These are phyloP conservation scores for Microplitis manilae DNA, from an alignment of 2,888 invertebrate genomes.

Conservation along the genomic window DNA sequence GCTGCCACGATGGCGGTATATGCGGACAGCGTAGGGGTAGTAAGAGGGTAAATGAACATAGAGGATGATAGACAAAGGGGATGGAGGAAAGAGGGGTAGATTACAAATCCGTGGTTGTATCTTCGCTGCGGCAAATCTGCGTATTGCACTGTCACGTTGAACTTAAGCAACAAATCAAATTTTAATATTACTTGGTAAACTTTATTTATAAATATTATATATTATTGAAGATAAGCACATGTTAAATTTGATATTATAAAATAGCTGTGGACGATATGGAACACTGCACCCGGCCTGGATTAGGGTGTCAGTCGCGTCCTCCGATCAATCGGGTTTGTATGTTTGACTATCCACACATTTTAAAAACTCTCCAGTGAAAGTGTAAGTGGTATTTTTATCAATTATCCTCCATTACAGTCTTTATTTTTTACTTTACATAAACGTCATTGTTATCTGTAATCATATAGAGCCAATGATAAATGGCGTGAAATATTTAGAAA, in stretches of 20 bases:
- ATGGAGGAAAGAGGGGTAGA: slow-evolving; percentile 37
- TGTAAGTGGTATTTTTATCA: not conserved
- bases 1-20: slow-evolving; percentile 60
- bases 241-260: slow-evolving; percentile 12
- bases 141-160: slow-evolving; percentile 52
- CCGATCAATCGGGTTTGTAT: slow-evolving; percentile 39
- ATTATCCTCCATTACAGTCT: not conserved
- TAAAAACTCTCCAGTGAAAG: not conserved
- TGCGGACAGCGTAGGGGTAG: slow-evolving; percentile 2
- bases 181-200: not conserved
- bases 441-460: too few species aligned
- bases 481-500: too few species aligned
- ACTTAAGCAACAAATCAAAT: slow-evolving; percentile 6
- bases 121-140: slow-evolving; percentile 66
- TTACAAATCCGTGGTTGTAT: slow-evolving; percentile 50
- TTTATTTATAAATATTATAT: not conserved
- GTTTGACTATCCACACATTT: slow-evolving; percentile 20
- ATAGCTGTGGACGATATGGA: slow-evolving; percentile 41
- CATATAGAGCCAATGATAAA: too few species aligned
- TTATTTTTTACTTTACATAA: not conserved
- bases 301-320: slow-evolving; percentile 54
- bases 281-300: slow-evolving; percentile 61
- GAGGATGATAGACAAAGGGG: slow-evolving; percentile 12
- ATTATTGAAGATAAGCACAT: not conserved
- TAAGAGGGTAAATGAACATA: slow-evolving; percentile 47